Base-by-base conservation (phyloP, 2,113 vertebrate genomes). In the Melanerpes aurifrons region DNA sequence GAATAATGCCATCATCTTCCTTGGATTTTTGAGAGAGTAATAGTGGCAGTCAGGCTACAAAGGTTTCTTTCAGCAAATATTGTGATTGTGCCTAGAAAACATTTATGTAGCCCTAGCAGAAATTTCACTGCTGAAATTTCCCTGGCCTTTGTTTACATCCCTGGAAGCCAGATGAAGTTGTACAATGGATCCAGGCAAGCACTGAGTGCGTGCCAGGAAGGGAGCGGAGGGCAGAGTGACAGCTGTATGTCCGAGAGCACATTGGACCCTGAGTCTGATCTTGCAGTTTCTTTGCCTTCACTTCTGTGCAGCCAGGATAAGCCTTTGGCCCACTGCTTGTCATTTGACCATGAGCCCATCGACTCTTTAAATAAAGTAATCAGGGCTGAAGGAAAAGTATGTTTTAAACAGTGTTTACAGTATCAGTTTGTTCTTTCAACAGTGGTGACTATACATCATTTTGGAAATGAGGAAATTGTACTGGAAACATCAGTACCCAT, bases 81-180 rank as follows among this genome's bases (percentile, higher is more conserved):
- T 3, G 0, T 76, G 47, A 21, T 91, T 40, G 4, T 6, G 24
- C 67, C 68, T 85, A 73, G 68, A 82, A 86, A 91, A 57, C 19
- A 13, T 35, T 45, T 45, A 47, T 29, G 20, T 80, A 79, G 70
- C 92, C 74, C 25, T 43, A 77, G 74, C 68, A 82, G 71, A 63
- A 90, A 87, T 93, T 64, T 78, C 58, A 3, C 62, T 64, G 77
- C n/a, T 84, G 74, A 90, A 82, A 72, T 87, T 73, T 86, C 26
- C 35, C 69, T 66, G 71, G 63, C 64, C 22, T 85, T 92, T 95
- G 92, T 94, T 92, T 93, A 82, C 45, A 87, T 92, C 67, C 67
- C 57, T 93, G 68, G 84, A 76, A 92, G 87, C 63, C 53, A 66
- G 56, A 53, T 85, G 50, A 94, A 96, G 82, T 74, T 86, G 82